phyloP scores from a whole-genome alignment of 2,797 vertebrate genomes.

The Macrochelys suwanniensis region DNA sequence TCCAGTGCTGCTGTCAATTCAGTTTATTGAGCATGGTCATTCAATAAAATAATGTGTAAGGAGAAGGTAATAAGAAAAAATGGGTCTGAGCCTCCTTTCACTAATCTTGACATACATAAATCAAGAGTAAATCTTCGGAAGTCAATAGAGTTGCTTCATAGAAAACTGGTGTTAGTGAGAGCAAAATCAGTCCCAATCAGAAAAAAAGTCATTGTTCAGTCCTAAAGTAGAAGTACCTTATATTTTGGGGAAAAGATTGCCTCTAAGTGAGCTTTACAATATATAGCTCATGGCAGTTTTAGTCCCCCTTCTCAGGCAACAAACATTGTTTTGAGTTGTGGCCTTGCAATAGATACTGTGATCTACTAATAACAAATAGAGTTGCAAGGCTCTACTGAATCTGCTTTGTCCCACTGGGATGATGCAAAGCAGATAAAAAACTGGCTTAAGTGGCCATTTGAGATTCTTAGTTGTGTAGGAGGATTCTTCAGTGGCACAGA shows the following conservation, averaged over 20 bases:
- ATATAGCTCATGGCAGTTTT: constrained; percentile 44
- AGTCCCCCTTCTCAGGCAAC: constrained; percentile 9
- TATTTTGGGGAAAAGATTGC: constrained; percentile 20
- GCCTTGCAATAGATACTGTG: neutral
- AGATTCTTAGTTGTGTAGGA: neutral
- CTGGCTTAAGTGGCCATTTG: neutral
- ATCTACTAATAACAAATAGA: neutral
- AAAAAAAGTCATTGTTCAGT: constrained; percentile 24
- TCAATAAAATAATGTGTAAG: neutral
- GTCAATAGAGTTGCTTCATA: constrained; percentile 33
- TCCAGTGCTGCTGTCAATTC: neutral
- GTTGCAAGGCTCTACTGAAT: neutral
- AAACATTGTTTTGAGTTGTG: neutral
- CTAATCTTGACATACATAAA: neutral
- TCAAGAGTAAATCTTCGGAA: constrained; percentile 60
- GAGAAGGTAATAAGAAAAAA: neutral
- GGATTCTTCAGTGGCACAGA: neutral
- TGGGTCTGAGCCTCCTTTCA: neutral
- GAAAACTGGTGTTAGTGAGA: neutral
- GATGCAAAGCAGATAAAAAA: neutral
- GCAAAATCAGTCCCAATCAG: constrained; percentile 39
- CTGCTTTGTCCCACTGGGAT: rapidly evolving
- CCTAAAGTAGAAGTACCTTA: constrained; percentile 24
- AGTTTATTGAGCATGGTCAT: neutral
- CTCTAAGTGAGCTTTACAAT: constrained; percentile 17